Evolutionary conservation across 2,888 invertebrate species (phyloP), one percentile per base, ranked within the genome.

Genomic region (Pristionchus maxplancki): DNA sequence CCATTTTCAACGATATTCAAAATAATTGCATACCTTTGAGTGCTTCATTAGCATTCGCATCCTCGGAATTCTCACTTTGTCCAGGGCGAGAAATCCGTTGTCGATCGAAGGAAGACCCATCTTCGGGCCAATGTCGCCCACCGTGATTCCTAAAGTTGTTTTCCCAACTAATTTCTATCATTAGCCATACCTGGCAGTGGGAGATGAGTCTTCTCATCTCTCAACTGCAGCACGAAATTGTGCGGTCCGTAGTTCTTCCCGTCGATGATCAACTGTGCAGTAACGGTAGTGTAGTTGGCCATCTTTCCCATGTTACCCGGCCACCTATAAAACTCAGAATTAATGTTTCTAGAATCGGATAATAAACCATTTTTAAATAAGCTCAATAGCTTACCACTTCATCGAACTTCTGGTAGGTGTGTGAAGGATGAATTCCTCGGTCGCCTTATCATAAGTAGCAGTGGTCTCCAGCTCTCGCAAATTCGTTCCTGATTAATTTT

Each of bases 81-180:
- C 96, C 90, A 99, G 97, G 4, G 97, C 97, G 67, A 98, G 96
- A 95, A 97, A 98, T 0, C 98, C 98, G 95, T 98, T 98, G 95
- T 98, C 98, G 31, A 97, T 97, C 0, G 96, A 96, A 93, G 97
- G 97, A 97, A 97, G 97, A 89, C 98, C 98, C 88, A 98, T 96
- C 95, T 98, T 98, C 85, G 97, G 97, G 0, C 98, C 98, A 93
- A 98, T 98, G 96, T 98, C 98, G 8, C 98, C 98, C 87, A 98
- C 96, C 95, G 97, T 97, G 90, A 98, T 97, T 71, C 96, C 96
- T 96, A 86, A 84, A 37, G 11, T 31, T 5, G 9, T 17, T 28
- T 17, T 34, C 5, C 8, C 20, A 50, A 50, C 50, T 50, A 50
- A 11, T 50, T 50, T 50, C 11, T 50, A 11, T 13, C 2, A 31